Percentiles rank a stretch among this genome's conserved stretches.
These are phyloP conservation scores for Phrynosoma blainvillii DNA, from an alignment of 2,113 vertebrate species.

Conservation along the genomic window DNA sequence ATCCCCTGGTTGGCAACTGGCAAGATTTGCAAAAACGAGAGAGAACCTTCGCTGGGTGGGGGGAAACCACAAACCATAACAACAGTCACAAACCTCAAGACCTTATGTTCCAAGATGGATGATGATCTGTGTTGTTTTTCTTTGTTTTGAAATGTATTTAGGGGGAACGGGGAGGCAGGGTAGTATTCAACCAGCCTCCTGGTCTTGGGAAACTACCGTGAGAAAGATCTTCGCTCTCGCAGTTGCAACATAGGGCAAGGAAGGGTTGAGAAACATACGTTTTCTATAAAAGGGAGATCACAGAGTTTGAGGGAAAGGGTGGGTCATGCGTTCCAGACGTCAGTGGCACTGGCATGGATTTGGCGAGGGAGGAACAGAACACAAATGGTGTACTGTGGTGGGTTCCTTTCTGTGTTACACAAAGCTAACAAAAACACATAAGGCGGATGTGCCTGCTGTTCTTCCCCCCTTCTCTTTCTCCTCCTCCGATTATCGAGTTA, in stretches of 20 bases:
- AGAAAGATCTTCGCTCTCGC: conserved; percentile 9
- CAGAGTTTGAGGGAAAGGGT: too few species aligned
- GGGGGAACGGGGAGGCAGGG: neutral
- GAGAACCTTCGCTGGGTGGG: neutral
- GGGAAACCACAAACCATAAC: neutral
- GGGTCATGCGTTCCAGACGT: neutral
- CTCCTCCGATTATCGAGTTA: neutral
- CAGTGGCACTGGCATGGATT: neutral
- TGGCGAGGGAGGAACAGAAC: neutral
- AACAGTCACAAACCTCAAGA: neutral
- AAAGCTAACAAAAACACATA: neutral
- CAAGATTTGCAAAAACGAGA: neutral
- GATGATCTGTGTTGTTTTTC: neutral
- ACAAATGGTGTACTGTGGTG: too few species aligned
- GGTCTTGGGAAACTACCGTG: conserved; percentile 3
- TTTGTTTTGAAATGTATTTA: neutral
- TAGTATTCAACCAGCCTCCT: neutral
- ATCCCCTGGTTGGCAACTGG: neutral
- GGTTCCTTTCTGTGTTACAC: too few species aligned
- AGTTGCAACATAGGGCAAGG: neutral
- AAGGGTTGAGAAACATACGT: neutral
- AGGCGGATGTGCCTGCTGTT: neutral
- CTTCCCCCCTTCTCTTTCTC: neutral
- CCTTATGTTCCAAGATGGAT: neutral
- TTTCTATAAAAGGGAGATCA: neutral